These are phyloP conservation scores for Bombycilla garrulus DNA, from an alignment of 2,113 vertebrate genomes.

Conservation along the genomic window DNA sequence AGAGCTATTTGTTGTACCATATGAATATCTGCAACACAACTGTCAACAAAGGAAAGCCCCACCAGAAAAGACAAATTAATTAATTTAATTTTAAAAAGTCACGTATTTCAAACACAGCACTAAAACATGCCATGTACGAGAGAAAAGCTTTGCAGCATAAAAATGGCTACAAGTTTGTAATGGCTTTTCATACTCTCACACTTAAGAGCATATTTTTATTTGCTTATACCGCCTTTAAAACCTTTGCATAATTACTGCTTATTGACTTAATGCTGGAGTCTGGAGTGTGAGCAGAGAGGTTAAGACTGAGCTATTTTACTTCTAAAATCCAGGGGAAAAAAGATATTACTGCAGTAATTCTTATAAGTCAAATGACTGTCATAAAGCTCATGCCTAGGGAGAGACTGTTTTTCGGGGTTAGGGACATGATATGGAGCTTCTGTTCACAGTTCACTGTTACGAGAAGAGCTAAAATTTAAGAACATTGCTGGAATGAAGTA, in stretches of 20 bases:
- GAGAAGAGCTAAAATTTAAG: background rate
- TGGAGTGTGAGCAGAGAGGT: background rate
- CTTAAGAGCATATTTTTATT: background rate
- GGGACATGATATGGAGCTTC: background rate
- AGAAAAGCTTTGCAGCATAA: background rate
- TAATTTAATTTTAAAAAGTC: background rate
- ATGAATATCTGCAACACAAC: background rate
- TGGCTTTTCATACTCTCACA: background rate
- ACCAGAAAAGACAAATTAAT: background rate
- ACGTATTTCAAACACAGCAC: background rate
- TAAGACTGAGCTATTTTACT: background rate
- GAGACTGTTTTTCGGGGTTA: background rate
- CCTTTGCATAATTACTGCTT: background rate
- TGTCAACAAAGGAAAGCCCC: background rate
- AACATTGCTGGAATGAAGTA: accelerated
- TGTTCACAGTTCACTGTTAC: background rate
- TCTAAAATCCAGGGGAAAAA: background rate
- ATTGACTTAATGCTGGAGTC: background rate
- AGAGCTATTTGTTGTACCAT: background rate
- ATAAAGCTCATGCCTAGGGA: background rate
- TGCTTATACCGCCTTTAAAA: background rate
- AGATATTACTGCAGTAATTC: background rate
- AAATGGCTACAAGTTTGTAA: background rate
- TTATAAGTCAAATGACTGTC: background rate
- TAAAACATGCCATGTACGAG: background rate